phyloP scores from a whole-genome alignment of 2,888 invertebrate genomes.

The Cabera pusaria region DNA sequence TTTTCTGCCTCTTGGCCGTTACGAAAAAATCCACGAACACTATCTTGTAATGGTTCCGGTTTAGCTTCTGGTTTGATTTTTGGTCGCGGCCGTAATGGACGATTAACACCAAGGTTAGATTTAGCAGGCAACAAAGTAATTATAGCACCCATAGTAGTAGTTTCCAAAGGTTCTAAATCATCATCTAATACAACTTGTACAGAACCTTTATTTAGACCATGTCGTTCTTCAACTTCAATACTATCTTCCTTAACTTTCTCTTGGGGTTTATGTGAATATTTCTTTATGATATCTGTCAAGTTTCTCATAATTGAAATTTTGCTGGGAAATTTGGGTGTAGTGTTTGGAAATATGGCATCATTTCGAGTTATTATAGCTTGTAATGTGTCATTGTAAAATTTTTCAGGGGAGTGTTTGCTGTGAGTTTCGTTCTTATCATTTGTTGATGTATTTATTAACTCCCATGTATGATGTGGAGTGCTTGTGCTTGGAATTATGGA shows the following conservation, averaged over 20 bases:
- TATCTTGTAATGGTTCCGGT: constrained; percentile 56
- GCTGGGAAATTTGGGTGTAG: constrained; percentile 68
- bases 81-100: constrained; percentile 87
- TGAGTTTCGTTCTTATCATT: constrained; percentile 62
- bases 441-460: constrained; percentile 82
- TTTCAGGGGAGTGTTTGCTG: constrained; percentile 72
- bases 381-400: constrained; percentile 84
- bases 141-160: constrained; percentile 59
- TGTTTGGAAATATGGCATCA: constrained; percentile 68
- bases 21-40: constrained; percentile 58
- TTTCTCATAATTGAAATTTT: constrained; percentile 81
- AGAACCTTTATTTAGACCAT: constrained; percentile 60
- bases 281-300: constrained; percentile 86
- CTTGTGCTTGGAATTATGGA: constrained; percentile 71
- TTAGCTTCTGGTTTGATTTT: constrained; percentile 69
- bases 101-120: constrained; percentile 89
- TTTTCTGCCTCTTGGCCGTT: constrained; percentile 51
- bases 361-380: constrained; percentile 86
- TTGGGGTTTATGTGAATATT: constrained; percentile 76
- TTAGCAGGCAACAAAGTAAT: constrained; percentile 89
- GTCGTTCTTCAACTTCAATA: constrained; percentile 49
- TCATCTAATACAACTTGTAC: constrained; percentile 75
- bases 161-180: constrained; percentile 59
- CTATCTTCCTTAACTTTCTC: constrained; percentile 38
- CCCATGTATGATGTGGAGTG: constrained; percentile 79